Conservation (phyloP, 2,888 invertebrate genomes). For the Nemotelus nigrinus region DNA sequence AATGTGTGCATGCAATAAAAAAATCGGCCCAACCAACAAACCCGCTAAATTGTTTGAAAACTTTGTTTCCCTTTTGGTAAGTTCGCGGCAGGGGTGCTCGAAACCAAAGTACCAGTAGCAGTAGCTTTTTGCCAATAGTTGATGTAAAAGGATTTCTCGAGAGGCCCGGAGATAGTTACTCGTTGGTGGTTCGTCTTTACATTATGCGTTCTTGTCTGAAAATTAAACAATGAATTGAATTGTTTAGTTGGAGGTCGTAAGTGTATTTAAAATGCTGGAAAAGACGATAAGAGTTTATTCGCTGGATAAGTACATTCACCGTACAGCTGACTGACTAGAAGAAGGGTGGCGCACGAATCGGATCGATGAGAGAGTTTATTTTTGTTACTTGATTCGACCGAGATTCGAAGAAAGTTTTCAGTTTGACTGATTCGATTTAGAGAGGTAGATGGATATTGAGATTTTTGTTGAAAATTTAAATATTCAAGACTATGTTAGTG, state of each 20-base stretch:
- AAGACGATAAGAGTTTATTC: no score
- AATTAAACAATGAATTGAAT: conserved; percentile 32
- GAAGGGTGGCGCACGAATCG: no score
- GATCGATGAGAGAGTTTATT: no score
- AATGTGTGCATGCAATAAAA: conserved; percentile 29
- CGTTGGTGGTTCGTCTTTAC: background rate
- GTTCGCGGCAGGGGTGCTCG: conserved; percentile 5
- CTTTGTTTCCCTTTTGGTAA: conserved; percentile 30
- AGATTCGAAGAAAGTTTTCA: no score
- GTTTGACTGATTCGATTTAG: no score
- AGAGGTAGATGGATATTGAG: no score
- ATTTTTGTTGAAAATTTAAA: no score
- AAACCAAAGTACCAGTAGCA: background rate
- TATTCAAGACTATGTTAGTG: no score
- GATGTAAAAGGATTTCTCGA: conserved; percentile 26
- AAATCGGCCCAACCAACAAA: conserved; percentile 23
- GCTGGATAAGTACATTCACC: no score
- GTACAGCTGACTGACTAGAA: no score
- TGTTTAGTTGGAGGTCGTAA: background rate
- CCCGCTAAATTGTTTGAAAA: conserved; percentile 41
- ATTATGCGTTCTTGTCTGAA: background rate
- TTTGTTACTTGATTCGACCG: no score
- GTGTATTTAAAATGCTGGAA: background rate
- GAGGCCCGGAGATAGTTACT: conserved; percentile 3
- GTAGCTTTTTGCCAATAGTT: conserved; percentile 10